These are phyloP conservation scores for Mythimna albipuncta DNA, from an alignment of 2,888 invertebrate genomes.

Conservation along the genomic window DNA sequence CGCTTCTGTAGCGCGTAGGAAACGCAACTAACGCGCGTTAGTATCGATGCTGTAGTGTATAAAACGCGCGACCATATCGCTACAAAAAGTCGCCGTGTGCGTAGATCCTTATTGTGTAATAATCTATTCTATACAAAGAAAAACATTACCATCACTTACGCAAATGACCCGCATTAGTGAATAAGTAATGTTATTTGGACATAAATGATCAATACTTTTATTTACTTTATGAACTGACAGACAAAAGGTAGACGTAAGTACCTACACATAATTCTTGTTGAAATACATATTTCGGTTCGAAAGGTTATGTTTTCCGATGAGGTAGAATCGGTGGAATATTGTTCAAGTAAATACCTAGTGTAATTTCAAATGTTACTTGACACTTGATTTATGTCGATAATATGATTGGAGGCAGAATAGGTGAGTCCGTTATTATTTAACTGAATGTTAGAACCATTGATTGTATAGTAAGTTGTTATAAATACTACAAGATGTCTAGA, in stretches of 20 bases:
- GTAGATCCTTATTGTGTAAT: too few relatives aligned
- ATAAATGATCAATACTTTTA: conserved; percentile 48
- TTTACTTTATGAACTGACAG: conserved; percentile 20
- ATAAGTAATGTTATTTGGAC: conserved; percentile 51
- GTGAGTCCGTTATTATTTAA: background rate
- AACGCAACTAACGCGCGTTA: too few relatives aligned
- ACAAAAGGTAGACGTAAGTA: conserved; percentile 13
- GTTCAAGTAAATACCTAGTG: background rate
- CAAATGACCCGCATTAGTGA: conserved; percentile 52
- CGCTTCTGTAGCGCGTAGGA: too few relatives aligned
- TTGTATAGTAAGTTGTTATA: too few relatives aligned
- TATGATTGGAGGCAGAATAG: conserved; percentile 5
- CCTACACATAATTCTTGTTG: conserved; percentile 10
- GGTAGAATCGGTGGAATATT: background rate
- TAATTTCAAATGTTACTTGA: background rate
- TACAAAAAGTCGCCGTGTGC: too few relatives aligned
- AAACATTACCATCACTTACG: conserved; percentile 28
- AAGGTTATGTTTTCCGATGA: conserved; percentile 7
- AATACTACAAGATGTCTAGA: conserved; percentile 16
- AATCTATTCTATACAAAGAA: conserved; percentile 9
- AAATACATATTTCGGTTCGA: conserved; percentile 18
- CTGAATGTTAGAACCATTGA: background rate
- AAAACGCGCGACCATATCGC: too few relatives aligned
- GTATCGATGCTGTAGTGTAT: too few relatives aligned
- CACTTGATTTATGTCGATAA: background rate